Evolutionary conservation across 2,113 vertebrate species (phyloP).

Genomic region (Seriola dumerili): DNA sequence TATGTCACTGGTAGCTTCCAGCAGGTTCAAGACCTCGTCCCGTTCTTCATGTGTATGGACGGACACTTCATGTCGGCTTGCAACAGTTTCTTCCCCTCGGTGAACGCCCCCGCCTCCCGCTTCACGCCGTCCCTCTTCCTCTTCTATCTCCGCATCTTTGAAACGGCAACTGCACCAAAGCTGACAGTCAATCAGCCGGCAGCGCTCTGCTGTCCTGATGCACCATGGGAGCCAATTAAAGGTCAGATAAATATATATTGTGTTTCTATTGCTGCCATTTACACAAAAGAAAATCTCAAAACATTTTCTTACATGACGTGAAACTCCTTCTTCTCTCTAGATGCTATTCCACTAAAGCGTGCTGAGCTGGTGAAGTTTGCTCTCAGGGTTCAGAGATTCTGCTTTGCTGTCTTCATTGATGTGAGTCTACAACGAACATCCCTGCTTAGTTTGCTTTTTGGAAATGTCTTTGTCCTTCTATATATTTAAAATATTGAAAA

Average conservation of each 20-base stretch:
- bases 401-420: constrained; percentile 58
- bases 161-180: constrained; percentile 67
- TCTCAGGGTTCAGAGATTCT: constrained; percentile 69
- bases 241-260: constrained; percentile 51
- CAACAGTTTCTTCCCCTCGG: constrained; percentile 26
- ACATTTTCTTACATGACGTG: background rate
- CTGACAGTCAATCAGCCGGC: background rate
- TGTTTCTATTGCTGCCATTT: background rate
- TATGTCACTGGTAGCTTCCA: constrained; percentile 49
- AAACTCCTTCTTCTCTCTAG: constrained; percentile 28
- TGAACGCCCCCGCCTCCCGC: constrained; percentile 47
- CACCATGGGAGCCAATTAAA: constrained; percentile 70
- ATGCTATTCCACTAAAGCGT: constrained; percentile 56
- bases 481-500: too few relatives aligned
- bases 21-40: constrained; percentile 66
- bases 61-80: constrained; percentile 64
- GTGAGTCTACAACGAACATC: constrained; percentile 66
- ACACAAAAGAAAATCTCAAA: background rate
- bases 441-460: background rate
- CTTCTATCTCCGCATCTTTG: constrained; percentile 77
- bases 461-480: background rate
- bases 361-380: constrained; percentile 78
- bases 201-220: constrained; percentile 34
- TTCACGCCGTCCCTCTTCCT: constrained; percentile 68
- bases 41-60: constrained; percentile 72